A percentile compares a stretch with the other conserved stretches of the same genome.
These are phyloP conservation scores for Hyposoter didymator DNA, from an alignment of 2,888 invertebrate species.

Conservation along the genomic window DNA sequence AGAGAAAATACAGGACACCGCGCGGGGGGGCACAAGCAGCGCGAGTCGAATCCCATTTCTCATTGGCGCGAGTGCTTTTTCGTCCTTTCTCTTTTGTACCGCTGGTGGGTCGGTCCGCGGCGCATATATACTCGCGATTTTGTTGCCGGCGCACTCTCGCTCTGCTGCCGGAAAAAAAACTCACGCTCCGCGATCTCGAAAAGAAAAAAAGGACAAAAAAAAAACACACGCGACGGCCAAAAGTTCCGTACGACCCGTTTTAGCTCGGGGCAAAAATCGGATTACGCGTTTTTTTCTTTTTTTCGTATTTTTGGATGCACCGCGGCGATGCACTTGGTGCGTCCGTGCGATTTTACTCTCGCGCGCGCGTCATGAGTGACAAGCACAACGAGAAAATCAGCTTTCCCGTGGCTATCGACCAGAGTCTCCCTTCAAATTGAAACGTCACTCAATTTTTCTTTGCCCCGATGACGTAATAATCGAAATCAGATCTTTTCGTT, in stretches of 20 bases:
- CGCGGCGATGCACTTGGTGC: neutral
- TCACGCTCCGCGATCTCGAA: neutral
- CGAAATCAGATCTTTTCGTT: neutral
- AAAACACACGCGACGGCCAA: neutral
- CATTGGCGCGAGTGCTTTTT: slow-evolving; percentile 53
- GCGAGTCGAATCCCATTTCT: slow-evolving; percentile 61
- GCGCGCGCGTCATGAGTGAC: neutral
- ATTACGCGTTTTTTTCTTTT: slow-evolving; percentile 14
- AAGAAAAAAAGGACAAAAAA: neutral
- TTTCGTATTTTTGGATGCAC: neutral
- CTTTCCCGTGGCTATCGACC: neutral
- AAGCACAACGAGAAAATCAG: slow-evolving; percentile 2
- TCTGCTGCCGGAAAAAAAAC: neutral
- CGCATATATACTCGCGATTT: slow-evolving; percentile 38
- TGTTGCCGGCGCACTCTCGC: neutral
- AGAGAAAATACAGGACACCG: slow-evolving; percentile 22
- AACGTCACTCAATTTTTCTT: neutral
- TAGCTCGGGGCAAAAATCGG: slow-evolving; percentile 1
- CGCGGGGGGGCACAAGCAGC: slow-evolving; percentile 19
- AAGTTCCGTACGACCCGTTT: neutral
- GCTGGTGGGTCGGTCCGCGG: neutral
- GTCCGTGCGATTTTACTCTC: neutral
- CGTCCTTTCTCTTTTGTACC: slow-evolving; percentile 27
- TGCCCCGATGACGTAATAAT: neutral
- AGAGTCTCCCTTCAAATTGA: neutral